Conservation (phyloP, 2,797 vertebrate genomes). For the Hirundo rustica region DNA sequence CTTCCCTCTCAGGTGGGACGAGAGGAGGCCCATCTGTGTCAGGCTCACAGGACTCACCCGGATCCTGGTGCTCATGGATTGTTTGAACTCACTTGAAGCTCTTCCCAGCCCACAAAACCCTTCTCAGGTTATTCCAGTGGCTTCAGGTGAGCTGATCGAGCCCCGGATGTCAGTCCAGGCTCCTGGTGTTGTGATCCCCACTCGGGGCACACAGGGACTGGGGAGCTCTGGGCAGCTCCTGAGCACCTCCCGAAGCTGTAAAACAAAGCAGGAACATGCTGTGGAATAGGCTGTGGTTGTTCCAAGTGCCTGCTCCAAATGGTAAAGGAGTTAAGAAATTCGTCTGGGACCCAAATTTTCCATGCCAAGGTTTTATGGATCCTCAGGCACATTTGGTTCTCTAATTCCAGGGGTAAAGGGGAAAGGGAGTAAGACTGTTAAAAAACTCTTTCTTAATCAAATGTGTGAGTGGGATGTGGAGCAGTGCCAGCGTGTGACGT, state of each 20-base stretch:
- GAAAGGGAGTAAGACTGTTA: background rate
- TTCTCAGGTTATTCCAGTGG: accelerated
- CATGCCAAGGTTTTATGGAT: background rate
- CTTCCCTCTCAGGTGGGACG: background rate
- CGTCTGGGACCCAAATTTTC: background rate
- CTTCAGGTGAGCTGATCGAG: background rate
- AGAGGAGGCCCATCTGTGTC: background rate
- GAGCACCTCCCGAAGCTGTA: background rate
- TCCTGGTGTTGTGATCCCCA: accelerated
- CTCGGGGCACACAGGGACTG: accelerated
- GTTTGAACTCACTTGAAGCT: background rate
- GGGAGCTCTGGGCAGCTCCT: background rate
- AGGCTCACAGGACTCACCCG: background rate
- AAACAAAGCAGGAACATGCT: background rate
- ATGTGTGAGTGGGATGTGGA: accelerated
- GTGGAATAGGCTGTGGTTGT: accelerated
- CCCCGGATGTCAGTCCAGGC: too few species aligned
- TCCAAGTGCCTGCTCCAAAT: background rate
- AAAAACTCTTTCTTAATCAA: background rate
- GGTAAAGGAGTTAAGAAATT: background rate
- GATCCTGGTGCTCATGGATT: too few species aligned
- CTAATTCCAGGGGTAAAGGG: background rate
- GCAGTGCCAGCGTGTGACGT: background rate
- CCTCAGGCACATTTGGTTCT: accelerated
- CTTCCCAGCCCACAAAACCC: too few species aligned